Percentiles rank a stretch among this genome's conserved stretches.
Evolutionary conservation across 2,888 invertebrate species (phyloP).

Genomic region (Lepidochitona cinerea): DNA sequence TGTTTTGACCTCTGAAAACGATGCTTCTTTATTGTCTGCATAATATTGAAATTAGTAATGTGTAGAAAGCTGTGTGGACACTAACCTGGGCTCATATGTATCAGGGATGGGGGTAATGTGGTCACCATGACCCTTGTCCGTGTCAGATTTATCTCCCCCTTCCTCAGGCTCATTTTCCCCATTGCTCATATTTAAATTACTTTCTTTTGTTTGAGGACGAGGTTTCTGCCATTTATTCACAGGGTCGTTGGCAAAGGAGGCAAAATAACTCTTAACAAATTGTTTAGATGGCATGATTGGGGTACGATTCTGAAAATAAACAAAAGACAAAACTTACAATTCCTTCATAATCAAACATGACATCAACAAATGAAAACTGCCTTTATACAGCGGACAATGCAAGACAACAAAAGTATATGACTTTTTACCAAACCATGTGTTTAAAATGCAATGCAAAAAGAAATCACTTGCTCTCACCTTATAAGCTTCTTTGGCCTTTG

Average conservation of each 20-base stretch:
- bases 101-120: background rate
- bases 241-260: constrained; percentile 90
- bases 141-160: background rate
- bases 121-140: background rate
- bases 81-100: background rate
- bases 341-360: too few species aligned
- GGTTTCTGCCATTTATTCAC: constrained; percentile 68
- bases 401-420: too few species aligned
- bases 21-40: too few species aligned
- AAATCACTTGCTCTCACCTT: too few species aligned
- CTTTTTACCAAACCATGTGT: too few species aligned
- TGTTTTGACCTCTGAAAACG: too few species aligned
- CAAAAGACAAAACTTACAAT: background rate
- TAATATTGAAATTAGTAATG: too few species aligned
- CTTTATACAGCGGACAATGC: too few species aligned
- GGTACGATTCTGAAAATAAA: constrained; percentile 67
- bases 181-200: background rate
- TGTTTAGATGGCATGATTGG: constrained; percentile 87
- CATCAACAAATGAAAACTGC: too few species aligned
- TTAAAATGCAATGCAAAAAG: too few species aligned
- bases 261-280: constrained; percentile 89
- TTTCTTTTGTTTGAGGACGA: background rate
- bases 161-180: constrained; percentile 17
- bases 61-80: too few species aligned
- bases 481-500: constrained; percentile 65